A percentile compares a stretch with the other conserved stretches of the same genome.
Evolutionary conservation across 1,140 invertebrate genomes (phyloP).

Genomic region (Elymnias hypermnestra): DNA sequence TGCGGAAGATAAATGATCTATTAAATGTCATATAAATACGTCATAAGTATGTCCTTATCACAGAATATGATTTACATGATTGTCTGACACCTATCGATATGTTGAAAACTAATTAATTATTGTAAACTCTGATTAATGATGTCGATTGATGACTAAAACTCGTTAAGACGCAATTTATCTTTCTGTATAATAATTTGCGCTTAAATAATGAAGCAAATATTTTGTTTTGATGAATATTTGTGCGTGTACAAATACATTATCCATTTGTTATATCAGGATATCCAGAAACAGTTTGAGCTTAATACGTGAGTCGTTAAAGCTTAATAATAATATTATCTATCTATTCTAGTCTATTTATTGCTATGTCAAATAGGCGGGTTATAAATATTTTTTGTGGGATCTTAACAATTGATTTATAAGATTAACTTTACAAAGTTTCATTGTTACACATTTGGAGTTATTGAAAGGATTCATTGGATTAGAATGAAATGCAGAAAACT

Average conservation of each 20-base stretch:
- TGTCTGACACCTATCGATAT: conserved; percentile 59
- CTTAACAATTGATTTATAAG: conserved; percentile 48
- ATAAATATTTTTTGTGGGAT: conserved; percentile 56
- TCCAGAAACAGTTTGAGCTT: conserved; percentile 34
- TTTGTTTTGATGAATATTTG: conserved; percentile 7
- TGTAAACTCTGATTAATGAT: not conserved
- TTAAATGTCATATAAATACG: conserved; percentile 34
- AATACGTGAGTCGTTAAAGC: conserved; percentile 53
- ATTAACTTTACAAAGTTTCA: conserved; percentile 7
- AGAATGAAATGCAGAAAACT: conserved; percentile 25
- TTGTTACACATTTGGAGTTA: conserved; percentile 10
- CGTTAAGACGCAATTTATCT: not conserved
- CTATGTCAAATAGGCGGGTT: conserved; percentile 73
- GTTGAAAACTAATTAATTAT: conserved; percentile 26
- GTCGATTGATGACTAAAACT: not conserved
- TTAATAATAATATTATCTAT: conserved; percentile 65
- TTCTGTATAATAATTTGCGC: not conserved
- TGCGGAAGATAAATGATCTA: conserved; percentile 32
- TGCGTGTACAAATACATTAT: conserved; percentile 9
- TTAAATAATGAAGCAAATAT: not conserved
- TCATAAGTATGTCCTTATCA: conserved; percentile 69
- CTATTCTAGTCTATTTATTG: conserved; percentile 72
- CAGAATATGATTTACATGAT: conserved; percentile 62
- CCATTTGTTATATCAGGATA: too few species aligned
- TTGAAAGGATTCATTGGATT: conserved; percentile 8